Percentiles rank a stretch among this genome's conserved stretches.
Evolutionary conservation across 2,797 vertebrate species (phyloP).

Genomic region (Brachyrhaphis roseni): DNA sequence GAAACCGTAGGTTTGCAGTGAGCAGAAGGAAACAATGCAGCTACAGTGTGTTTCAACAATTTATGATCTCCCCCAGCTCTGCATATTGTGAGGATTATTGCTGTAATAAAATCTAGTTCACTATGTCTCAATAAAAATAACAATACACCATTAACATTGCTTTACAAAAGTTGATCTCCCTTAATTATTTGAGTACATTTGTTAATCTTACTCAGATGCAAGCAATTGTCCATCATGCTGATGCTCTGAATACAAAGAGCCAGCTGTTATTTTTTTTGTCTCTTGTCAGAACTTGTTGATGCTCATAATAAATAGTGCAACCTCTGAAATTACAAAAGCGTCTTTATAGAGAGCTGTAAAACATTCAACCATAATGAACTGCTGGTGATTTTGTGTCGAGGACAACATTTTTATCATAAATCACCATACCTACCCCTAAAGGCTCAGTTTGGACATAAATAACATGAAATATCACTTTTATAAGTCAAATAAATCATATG

Average conservation of each 20-base stretch:
- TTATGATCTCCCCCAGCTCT: constrained; percentile 1
- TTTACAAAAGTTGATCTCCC: neutral
- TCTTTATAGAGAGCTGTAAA: constrained; percentile 10
- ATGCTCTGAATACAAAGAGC: constrained; percentile 27
- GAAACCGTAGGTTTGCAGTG: neutral
- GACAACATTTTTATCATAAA: constrained; percentile 7
- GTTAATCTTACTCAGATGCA: neutral
- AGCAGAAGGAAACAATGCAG: neutral
- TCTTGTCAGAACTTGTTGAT: constrained; percentile 37
- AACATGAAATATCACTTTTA: neutral
- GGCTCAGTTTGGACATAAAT: neutral
- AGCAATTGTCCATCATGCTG: neutral
- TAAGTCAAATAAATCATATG: neutral
- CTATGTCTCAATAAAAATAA: constrained; percentile 10
- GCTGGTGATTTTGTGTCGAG: neutral
- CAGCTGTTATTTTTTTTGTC: constrained; percentile 31
- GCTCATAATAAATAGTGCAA: constrained; percentile 28
- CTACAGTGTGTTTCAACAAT: constrained; percentile 1
- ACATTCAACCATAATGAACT: constrained; percentile 1
- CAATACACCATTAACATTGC: neutral
- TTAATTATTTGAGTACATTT: neutral
- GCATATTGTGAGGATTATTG: neutral
- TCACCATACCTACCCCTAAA: constrained; percentile 3
- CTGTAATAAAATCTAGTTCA: constrained; percentile 8
- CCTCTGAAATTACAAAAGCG: constrained; percentile 15